Conservation (phyloP, 2,113 vertebrate genomes). For the Hydrochoerus hydrochaeris region DNA sequence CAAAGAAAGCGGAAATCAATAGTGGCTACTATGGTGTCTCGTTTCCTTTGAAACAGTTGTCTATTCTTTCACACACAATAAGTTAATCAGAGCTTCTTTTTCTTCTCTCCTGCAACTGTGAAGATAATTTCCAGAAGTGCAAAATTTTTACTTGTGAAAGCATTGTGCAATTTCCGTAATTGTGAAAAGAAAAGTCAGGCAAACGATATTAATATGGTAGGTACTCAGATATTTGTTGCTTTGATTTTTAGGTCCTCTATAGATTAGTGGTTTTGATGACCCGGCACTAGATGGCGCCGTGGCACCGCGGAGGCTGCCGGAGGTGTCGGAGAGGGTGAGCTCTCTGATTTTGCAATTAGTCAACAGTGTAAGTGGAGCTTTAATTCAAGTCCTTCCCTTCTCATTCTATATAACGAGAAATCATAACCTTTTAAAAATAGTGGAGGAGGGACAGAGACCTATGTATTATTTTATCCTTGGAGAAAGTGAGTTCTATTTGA, state of each 20-base stretch:
- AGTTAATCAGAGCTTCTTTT: neutral
- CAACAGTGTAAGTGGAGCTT: neutral
- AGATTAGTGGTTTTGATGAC: neutral
- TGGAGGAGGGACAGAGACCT: neutral
- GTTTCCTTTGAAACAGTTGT: no score
- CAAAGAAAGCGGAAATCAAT: no score
- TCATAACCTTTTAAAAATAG: slow-evolving; percentile 50
- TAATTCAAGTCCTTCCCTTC: slow-evolving; percentile 40
- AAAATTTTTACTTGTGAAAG: neutral
- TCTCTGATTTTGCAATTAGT: slow-evolving; percentile 45
- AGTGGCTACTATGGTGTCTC: no score
- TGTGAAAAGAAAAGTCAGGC: neutral
- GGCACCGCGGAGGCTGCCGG: neutral
- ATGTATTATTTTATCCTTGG: slow-evolving; percentile 36
- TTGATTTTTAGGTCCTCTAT: neutral
- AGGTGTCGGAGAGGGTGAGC: neutral
- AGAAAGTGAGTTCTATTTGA: slow-evolving; percentile 27
- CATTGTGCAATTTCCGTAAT: neutral
- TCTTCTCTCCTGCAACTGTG: neutral
- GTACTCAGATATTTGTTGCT: neutral
- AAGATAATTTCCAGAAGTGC: neutral
- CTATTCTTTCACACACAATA: no score
- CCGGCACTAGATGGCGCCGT: slow-evolving; percentile 57
- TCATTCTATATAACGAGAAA: slow-evolving; percentile 47
- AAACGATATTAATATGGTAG: neutral